phyloP scores from a whole-genome alignment of 2,888 invertebrate species.

The Macrophya annulata region DNA sequence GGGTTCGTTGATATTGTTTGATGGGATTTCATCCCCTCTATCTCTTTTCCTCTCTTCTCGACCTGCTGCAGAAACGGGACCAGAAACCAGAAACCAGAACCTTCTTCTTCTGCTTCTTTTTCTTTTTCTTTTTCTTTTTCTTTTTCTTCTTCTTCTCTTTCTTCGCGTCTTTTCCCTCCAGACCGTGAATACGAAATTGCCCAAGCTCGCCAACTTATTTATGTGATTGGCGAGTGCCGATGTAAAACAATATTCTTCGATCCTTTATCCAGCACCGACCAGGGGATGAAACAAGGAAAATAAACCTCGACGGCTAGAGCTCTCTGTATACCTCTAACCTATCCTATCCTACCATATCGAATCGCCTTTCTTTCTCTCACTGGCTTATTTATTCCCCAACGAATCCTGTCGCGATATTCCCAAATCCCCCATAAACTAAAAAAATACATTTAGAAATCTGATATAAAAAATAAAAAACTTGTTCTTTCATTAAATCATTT shows the following conservation, averaged over 20 bases:
- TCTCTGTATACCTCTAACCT: not conserved
- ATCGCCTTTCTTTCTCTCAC: constrained; percentile 38
- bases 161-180: constrained; percentile 71
- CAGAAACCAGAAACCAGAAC: not conserved
- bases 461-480: too few relatives aligned
- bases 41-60: not conserved
- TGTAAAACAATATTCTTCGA: constrained; percentile 72
- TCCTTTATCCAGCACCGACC: constrained; percentile 9
- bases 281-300: constrained; percentile 22
- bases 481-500: not conserved
- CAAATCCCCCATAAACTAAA: not conserved
- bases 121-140: not conserved
- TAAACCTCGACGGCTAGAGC: constrained; percentile 20
- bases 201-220: constrained; percentile 72
- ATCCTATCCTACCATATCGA: not conserved
- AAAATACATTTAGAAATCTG: not conserved
- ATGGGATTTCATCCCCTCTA: constrained; percentile 60
- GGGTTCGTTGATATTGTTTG: constrained; percentile 68
- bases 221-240: constrained; percentile 73
- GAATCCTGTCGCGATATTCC: not conserved
- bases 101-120: constrained; percentile 54
- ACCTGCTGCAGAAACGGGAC: not conserved
- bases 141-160: constrained; percentile 56
- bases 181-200: constrained; percentile 76
- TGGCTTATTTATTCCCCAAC: constrained; percentile 4